phyloP scores from a whole-genome alignment of 2,113 vertebrate genomes.

The Lepisosteus oculatus region DNA sequence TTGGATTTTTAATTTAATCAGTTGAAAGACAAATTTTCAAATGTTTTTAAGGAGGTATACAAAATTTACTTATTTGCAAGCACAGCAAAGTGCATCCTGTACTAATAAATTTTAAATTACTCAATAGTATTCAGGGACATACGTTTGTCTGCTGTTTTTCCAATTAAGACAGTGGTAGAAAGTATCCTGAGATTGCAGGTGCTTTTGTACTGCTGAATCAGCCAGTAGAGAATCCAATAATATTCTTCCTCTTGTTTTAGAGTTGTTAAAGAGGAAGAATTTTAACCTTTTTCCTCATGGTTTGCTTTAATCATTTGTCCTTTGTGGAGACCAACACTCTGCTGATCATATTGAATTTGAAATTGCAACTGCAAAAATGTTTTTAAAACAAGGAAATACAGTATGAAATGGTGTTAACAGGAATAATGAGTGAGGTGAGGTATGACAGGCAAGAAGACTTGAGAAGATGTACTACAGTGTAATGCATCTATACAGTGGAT shows the following conservation, averaged over 20 bases:
- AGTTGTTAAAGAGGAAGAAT: too few relatives aligned
- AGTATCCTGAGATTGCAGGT: background rate
- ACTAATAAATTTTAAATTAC: conserved; percentile 4
- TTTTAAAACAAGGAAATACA: too few relatives aligned
- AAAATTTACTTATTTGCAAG: conserved; percentile 36
- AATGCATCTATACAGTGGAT: too few relatives aligned
- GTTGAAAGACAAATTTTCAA: conserved; percentile 29
- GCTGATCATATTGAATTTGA: too few relatives aligned
- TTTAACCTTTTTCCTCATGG: too few relatives aligned
- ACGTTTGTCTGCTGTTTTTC: conserved; percentile 29
- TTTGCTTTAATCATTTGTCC: too few relatives aligned
- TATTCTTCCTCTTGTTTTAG: background rate
- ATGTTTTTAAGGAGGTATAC: conserved; percentile 33
- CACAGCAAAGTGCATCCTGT: conserved; percentile 40
- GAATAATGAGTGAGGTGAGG: too few relatives aligned
- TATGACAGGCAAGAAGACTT: too few relatives aligned
- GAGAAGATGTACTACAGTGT: too few relatives aligned
- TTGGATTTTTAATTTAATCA: conserved; percentile 27
- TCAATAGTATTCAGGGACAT: conserved; percentile 12
- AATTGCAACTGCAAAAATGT: too few relatives aligned
- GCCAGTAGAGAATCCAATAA: background rate
- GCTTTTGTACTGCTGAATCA: background rate
- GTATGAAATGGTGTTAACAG: too few relatives aligned
- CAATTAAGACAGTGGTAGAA: conserved; percentile 49
- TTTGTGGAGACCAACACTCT: too few relatives aligned